Evolutionary conservation across 2,888 invertebrate genomes (phyloP), one percentile per base, ranked within the genome.

Genomic region (Zelleria hepariella): DNA sequence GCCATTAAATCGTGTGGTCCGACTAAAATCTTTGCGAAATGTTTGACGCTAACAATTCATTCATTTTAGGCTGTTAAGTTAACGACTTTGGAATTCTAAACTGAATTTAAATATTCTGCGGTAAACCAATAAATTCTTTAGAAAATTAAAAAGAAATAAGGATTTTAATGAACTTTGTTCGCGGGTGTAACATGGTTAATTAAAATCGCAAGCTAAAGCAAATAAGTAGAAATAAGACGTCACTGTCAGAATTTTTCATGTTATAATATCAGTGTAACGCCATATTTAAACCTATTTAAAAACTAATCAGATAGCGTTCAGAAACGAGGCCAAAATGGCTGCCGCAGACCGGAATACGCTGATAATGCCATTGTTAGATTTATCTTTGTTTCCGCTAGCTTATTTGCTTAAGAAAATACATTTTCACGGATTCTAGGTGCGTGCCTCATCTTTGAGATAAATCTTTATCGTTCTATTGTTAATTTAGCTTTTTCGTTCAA

Each of bases 401-500:
- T 54, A 18, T 26, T 54, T 54, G 24, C 24, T 54, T 54, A 54
- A n/a, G 25, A 54, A 25, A 26, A 54, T 26, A 23, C 21, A 54
- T 51, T 51, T 20, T 8, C 5, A 51, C 49, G 4, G 5, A 48
- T 20, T n/a, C 6, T 42, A 8, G 10, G 6, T 8, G 20, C 18
- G 18, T 21, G 51, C 20, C 2, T 42, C 15, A 51, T 51, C 51
- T 51, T 51, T 8, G 51, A 20, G 20, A 10, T 23, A 51, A 51
- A 21, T 51, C 21, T 51, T 51, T 51, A 18, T 51, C 2, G 51
- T 21, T 21, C 51, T 51, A 20, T 21, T 10, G 21, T 21, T 51
- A 51, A 51, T 74, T 76, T 74, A 63, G 61, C 58, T 62, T 62
- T 63, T 61, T 59, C 32, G 6, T 15, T 5, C 15, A 15, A 42